These are phyloP conservation scores for Trichogramma evanescens DNA, from an alignment of 2,888 invertebrate species.

Conservation along the genomic window DNA sequence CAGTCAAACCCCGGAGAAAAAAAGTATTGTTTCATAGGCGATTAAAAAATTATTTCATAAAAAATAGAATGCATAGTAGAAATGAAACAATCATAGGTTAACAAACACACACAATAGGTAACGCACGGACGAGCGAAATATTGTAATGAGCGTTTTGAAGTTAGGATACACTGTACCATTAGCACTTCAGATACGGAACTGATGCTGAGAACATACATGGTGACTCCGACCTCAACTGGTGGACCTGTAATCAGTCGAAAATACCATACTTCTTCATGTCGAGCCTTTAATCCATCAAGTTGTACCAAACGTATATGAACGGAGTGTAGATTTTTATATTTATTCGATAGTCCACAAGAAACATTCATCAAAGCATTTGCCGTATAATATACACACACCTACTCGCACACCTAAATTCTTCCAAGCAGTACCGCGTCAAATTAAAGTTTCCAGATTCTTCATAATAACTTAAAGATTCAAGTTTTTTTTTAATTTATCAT, in stretches of 20 bases:
- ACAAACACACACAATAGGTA: constrained; percentile 13
- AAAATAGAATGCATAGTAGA: neutral
- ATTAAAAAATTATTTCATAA: neutral
- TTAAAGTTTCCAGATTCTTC: too few species aligned
- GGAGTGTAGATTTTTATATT: neutral
- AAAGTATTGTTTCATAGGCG: too few species aligned
- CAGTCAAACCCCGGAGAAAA: too few species aligned
- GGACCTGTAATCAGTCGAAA: constrained; percentile 73
- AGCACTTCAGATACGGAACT: constrained; percentile 97
- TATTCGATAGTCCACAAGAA: neutral
- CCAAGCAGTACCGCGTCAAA: too few species aligned
- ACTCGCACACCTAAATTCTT: too few species aligned
- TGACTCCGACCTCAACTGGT: constrained; percentile 95
- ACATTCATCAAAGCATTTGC: neutral
- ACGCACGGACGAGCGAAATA: constrained; percentile 29
- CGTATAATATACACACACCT: too few species aligned
- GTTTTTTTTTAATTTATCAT: too few species aligned
- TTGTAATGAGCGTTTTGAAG: constrained; percentile 23
- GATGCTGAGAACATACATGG: constrained; percentile 97
- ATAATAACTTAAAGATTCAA: too few species aligned
- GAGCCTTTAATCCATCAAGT: constrained; percentile 20
- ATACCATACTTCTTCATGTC: constrained; percentile 27
- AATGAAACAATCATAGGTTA: neutral
- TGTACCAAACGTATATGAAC: constrained; percentile 10
- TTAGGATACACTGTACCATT: constrained; percentile 66